A percentile compares a stretch with the other conserved stretches of the same genome.
Evolutionary conservation across 2,113 vertebrate genomes (phyloP).

Genomic region (Aphelocoma coerulescens): DNA sequence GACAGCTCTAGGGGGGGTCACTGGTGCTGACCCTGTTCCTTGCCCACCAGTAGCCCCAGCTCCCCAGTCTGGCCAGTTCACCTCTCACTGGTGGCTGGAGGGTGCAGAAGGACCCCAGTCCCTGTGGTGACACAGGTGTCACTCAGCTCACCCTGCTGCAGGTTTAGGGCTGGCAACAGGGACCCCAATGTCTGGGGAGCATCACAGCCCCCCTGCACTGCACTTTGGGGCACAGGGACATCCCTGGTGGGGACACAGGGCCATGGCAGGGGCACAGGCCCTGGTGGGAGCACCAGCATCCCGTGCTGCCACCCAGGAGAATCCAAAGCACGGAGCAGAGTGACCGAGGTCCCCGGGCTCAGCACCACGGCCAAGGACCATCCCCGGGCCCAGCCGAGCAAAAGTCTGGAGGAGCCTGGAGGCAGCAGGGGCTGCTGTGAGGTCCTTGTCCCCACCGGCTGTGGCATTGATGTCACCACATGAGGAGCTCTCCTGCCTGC

Average conservation of each 20-base stretch:
- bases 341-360: rapidly evolving
- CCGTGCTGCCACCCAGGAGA: rapidly evolving
- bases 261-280: not conserved
- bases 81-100: not conserved
- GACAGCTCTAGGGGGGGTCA: not conserved
- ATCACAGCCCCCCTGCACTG: not conserved
- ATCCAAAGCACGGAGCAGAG: not conserved
- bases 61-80: not conserved
- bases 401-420: not conserved
- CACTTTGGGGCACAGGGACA: not conserved
- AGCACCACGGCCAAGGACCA: not conserved
- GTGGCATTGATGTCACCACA: rapidly evolving
- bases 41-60: not conserved
- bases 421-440: not conserved
- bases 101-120: not conserved
- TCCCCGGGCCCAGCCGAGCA: too few relatives aligned
- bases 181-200: not conserved
- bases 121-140: not conserved
- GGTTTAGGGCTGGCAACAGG: not conserved
- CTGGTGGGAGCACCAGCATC: not conserved
- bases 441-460: not conserved
- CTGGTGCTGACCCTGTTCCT: not conserved
- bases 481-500: not conserved
- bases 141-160: not conserved
- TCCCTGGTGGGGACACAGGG: not conserved